A percentile compares a stretch with the other conserved stretches of the same genome.
Conservation (phyloP, 2,797 vertebrate species). For the Paguma larvata region DNA sequence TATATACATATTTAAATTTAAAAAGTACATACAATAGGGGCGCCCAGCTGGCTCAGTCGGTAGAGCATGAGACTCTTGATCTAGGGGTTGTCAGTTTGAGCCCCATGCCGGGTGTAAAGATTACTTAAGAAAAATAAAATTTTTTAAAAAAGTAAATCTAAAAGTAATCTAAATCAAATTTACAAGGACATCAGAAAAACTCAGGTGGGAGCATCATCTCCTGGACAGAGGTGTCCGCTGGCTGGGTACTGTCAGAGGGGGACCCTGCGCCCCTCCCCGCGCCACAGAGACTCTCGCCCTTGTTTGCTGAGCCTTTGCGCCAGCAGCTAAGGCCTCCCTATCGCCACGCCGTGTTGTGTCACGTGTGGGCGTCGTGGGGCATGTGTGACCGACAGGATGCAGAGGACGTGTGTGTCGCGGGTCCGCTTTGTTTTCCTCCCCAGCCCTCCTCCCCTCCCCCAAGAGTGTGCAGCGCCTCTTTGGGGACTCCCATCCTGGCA, state of each 20-base stretch:
- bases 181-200: background rate
- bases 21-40: too few relatives aligned
- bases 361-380: background rate
- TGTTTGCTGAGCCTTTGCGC: background rate
- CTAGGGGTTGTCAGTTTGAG: too few relatives aligned
- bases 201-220: background rate
- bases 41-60: too few relatives aligned
- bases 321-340: too few relatives aligned
- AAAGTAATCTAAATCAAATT: background rate
- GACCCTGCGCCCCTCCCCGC: background rate
- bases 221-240: background rate
- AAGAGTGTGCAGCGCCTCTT: background rate
- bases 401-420: rapidly evolving
- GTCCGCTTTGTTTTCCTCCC: background rate
- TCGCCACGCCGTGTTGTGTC: rapidly evolving
- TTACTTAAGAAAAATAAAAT: too few relatives aligned
- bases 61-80: too few relatives aligned
- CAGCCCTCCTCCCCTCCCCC: background rate
- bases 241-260: too few relatives aligned
- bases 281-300: rapidly evolving
- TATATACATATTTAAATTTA: too few relatives aligned
- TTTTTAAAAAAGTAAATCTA: background rate
- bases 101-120: too few relatives aligned
- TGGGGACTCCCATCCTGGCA: background rate
- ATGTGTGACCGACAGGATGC: rapidly evolving